A percentile compares a stretch with the other conserved stretches of the same genome.
Evolutionary conservation across 2,797 vertebrate species (phyloP).

Genomic region (Ptychadena robeensis): DNA sequence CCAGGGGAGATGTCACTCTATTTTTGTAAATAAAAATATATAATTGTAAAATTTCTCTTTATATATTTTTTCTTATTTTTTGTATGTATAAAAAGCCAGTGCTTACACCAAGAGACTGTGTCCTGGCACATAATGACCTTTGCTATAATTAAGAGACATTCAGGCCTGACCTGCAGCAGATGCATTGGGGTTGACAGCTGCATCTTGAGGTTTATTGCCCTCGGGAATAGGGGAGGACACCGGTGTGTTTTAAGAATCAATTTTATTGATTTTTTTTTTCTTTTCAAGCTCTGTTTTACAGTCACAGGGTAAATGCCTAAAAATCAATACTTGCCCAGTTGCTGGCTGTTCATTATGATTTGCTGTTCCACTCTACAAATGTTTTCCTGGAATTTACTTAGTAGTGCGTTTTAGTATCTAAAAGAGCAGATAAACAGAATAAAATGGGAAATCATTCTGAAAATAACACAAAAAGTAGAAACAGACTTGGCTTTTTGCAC

Average conservation of each 20-base stretch:
- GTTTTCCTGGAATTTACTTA: background rate
- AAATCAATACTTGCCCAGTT: slow-evolving; percentile 16
- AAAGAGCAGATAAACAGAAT: background rate
- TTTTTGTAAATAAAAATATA: too few species aligned
- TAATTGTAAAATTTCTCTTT: too few species aligned
- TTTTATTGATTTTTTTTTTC: slow-evolving; percentile 42
- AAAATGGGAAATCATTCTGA: background rate
- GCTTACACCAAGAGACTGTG: background rate
- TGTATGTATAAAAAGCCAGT: background rate
- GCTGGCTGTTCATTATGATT: background rate
- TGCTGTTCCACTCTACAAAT: background rate
- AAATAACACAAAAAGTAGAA: background rate
- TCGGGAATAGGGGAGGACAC: background rate
- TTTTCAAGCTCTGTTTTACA: slow-evolving; percentile 28
- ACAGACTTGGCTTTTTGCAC: background rate
- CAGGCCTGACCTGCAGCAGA: background rate
- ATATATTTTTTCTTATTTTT: background rate
- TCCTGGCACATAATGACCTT: background rate
- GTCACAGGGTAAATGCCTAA: slow-evolving; percentile 5
- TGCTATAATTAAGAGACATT: slow-evolving; percentile 10
- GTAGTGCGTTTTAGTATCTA: background rate
- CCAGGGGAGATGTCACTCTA: too few species aligned
- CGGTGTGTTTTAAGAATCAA: slow-evolving; percentile 27
- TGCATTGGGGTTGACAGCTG: slow-evolving; percentile 8
- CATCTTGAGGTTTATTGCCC: slow-evolving; percentile 30